phyloP scores from a whole-genome alignment of 2,113 vertebrate species.

The Accipiter cooperii region DNA sequence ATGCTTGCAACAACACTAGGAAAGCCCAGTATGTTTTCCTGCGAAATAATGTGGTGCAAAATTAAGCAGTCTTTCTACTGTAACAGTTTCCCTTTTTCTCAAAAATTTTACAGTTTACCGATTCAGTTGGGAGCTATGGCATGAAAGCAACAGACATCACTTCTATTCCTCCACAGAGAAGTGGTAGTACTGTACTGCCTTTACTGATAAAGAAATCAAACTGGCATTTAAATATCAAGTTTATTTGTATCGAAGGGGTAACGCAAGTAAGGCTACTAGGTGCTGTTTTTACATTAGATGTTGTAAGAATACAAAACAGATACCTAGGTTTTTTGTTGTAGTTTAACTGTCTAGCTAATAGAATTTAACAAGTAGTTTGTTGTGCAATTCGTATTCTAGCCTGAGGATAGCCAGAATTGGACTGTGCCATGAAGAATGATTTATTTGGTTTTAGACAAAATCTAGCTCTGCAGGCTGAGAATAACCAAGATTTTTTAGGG shows the following conservation, averaged over 20 bases:
- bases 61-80: neutral
- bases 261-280: neutral
- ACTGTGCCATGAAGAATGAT: neutral
- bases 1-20: neutral
- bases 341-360: neutral
- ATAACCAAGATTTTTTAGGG: neutral
- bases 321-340: neutral
- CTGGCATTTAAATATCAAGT: neutral
- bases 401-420: neutral
- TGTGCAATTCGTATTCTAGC: neutral
- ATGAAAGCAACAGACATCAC: neutral
- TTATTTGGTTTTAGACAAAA: conserved; percentile 7
- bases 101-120: neutral
- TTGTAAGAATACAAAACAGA: neutral
- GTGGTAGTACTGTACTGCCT: neutral
- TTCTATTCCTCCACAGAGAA: neutral
- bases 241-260: neutral
- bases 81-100: neutral
- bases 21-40: neutral
- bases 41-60: neutral
- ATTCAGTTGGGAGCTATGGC: neutral
- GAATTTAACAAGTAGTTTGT: neutral
- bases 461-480: conserved; percentile 18
- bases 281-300: neutral
- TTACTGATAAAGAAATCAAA: neutral